Evolutionary conservation across 2,888 invertebrate species (phyloP).

Genomic region (Philhelius pedissequus): DNA sequence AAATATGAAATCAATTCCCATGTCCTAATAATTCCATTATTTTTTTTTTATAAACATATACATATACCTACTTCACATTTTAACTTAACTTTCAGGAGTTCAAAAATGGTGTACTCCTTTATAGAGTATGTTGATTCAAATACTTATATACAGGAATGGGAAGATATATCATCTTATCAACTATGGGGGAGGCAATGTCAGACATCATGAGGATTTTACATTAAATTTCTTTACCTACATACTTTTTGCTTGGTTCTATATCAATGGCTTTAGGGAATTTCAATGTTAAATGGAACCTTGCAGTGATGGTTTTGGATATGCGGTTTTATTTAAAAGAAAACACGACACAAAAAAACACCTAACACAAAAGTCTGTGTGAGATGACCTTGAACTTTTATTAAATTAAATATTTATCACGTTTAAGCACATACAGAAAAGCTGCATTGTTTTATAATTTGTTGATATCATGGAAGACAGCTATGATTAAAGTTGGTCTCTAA

Average conservation of each 20-base stretch:
- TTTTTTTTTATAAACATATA: too few relatives aligned
- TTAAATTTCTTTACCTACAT: background rate
- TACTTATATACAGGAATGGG: too few relatives aligned
- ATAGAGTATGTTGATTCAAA: background rate
- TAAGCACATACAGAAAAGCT: background rate
- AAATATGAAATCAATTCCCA: slow-evolving; percentile 33
- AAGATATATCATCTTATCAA: background rate
- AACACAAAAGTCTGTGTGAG: background rate
- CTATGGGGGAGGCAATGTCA: background rate
- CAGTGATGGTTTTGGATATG: slow-evolving; percentile 22
- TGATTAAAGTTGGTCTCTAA: too few relatives aligned
- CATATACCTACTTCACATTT: background rate
- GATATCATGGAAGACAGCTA: too few relatives aligned
- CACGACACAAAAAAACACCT: background rate
- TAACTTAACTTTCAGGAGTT: background rate
- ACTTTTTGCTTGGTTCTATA: background rate
- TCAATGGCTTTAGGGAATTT: slow-evolving; percentile 30
- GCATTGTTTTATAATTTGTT: background rate
- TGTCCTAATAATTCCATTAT: slow-evolving; percentile 17
- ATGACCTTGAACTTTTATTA: slow-evolving; percentile 40
- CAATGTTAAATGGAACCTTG: slow-evolving; percentile 31
- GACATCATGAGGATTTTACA: slow-evolving; percentile 7
- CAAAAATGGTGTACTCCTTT: background rate
- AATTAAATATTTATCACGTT: slow-evolving; percentile 3
- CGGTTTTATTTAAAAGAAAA: background rate